Conservation (phyloP, 2,797 vertebrate species). For the Sebastes aleutianus region DNA sequence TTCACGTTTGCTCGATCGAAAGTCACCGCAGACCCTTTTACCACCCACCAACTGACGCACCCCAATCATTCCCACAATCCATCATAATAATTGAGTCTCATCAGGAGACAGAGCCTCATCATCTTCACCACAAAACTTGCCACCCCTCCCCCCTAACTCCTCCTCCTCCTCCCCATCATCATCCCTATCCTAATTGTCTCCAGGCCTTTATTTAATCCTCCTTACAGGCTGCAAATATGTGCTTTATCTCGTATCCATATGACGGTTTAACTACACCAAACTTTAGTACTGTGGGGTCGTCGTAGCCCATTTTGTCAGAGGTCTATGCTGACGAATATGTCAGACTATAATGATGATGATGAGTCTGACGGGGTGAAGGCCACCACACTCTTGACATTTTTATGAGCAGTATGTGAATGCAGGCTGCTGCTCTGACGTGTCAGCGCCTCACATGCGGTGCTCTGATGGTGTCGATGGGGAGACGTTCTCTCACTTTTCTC, state of each 20-base stretch:
- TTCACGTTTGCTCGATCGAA: conserved; percentile 6
- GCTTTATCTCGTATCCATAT: conserved; percentile 22
- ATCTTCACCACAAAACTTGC: conserved; percentile 42
- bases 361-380: conserved; percentile 42
- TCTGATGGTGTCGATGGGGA: conserved; percentile 23
- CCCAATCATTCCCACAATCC: conserved; percentile 54
- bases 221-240: conserved; percentile 23
- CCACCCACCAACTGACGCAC: conserved; percentile 32
- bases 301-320: conserved; percentile 9
- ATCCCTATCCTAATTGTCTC: conserved; percentile 59
- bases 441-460: conserved; percentile 26
- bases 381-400: conserved; percentile 44
- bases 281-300: conserved; percentile 6
- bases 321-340: conserved; percentile 35
- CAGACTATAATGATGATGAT: conserved; percentile 42
- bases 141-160: background rate
- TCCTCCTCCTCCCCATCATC: background rate
- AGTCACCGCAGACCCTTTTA: conserved; percentile 28
- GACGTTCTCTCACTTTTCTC: background rate
- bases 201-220: conserved; percentile 56
- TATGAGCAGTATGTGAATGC: conserved; percentile 35
- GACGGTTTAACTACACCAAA: background rate
- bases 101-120: conserved; percentile 62
- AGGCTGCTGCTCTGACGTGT: conserved; percentile 11
- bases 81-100: conserved; percentile 66